phyloP scores from a whole-genome alignment of 2,797 vertebrate genomes.

The Dipus sagitta region DNA sequence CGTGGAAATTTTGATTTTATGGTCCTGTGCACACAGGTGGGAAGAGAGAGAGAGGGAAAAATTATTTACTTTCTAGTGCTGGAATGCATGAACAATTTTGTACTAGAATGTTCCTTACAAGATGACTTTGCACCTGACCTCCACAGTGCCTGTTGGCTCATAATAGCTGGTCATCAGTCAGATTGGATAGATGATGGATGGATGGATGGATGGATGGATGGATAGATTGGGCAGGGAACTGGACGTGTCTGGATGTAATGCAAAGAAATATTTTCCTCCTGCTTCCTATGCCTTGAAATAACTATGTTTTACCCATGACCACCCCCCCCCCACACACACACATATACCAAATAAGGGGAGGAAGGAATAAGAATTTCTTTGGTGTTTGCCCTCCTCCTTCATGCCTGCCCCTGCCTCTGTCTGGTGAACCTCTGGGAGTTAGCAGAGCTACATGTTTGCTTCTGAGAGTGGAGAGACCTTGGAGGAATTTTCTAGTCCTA shows the following conservation, averaged over 20 bases:
- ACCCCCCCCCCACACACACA: too few species aligned
- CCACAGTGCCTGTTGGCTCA: not conserved
- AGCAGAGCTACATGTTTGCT: not conserved
- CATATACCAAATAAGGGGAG: not conserved
- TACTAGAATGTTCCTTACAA: not conserved
- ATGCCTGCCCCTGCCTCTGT: conserved; percentile 11
- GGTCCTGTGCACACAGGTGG: not conserved
- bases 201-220: not conserved
- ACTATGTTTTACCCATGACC: not conserved
- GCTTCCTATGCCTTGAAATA: not conserved
- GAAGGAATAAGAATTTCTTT: conserved; percentile 23
- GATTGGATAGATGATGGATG: not conserved
- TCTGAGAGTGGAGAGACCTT: not conserved
- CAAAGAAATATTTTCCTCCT: not conserved
- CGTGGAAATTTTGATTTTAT: not conserved
- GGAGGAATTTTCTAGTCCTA: conserved; percentile 15
- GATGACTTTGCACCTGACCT: not conserved
- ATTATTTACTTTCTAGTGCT: not conserved
- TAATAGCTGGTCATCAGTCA: not conserved
- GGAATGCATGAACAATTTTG: not conserved
- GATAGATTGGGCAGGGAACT: not conserved
- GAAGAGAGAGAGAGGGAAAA: not conserved
- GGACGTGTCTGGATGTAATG: not conserved
- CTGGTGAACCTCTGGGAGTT: not conserved
- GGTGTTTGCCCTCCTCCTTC: not conserved